Evolutionary conservation across 2,888 invertebrate species (phyloP).

Genomic region (Gisinianus flammeolus): DNA sequence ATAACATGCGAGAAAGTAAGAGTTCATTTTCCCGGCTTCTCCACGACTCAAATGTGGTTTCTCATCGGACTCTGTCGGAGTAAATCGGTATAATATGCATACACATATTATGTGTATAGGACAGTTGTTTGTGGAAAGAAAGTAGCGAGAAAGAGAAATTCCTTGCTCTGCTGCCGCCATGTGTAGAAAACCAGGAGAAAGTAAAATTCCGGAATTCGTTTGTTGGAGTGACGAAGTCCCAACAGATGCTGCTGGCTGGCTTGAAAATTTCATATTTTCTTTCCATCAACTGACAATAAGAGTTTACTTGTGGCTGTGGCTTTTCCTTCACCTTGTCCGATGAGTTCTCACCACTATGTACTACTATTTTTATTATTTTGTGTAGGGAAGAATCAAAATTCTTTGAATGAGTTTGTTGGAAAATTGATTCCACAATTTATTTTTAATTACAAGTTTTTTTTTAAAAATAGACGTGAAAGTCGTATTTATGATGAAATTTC

Average conservation of each 20-base stretch:
- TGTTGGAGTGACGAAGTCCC: not conserved
- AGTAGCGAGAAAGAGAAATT: not conserved
- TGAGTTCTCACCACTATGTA: too few relatives aligned
- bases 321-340: too few relatives aligned
- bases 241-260: slow-evolving; percentile 10
- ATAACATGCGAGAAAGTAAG: not conserved
- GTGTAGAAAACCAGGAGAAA: not conserved
- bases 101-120: not conserved
- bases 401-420: too few relatives aligned
- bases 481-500: too few relatives aligned
- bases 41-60: not conserved
- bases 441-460: too few relatives aligned
- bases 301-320: too few relatives aligned
- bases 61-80: not conserved
- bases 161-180: slow-evolving; percentile 15
- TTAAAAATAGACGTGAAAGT: too few relatives aligned
- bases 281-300: too few relatives aligned
- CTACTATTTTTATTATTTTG: too few relatives aligned
- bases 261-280: not conserved
- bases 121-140: not conserved
- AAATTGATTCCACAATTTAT: too few relatives aligned
- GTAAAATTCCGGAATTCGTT: not conserved
- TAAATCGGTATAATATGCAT: not conserved
- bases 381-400: too few relatives aligned
- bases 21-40: slow-evolving; percentile 12